Percentiles rank a stretch among this genome's conserved stretches.
Evolutionary conservation across 1,140 invertebrate genomes (phyloP).

Genomic region (Tribolium castaneum): DNA sequence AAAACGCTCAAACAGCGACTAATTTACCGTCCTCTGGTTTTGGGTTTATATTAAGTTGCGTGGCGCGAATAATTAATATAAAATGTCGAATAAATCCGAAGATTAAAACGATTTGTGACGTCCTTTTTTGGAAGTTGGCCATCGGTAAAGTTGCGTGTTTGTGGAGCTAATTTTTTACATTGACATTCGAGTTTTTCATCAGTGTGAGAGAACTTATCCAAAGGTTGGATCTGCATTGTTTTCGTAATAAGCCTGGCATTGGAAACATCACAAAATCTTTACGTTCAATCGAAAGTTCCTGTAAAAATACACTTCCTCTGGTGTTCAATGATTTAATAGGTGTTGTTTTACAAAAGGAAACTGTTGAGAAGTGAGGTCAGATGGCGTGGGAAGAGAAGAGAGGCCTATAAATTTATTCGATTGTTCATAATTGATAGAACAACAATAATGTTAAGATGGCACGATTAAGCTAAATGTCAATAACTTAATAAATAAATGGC

Average conservation of each 20-base stretch:
- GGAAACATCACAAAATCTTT: background rate
- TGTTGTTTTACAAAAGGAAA: background rate
- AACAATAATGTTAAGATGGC: background rate
- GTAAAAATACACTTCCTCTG: background rate
- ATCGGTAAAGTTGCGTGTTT: background rate
- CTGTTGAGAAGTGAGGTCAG: background rate
- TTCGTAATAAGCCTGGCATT: constrained; percentile 2
- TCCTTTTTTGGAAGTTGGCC: background rate
- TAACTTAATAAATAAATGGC: background rate
- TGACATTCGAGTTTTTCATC: constrained; percentile 7
- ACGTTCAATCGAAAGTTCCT: background rate
- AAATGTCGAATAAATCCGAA: background rate
- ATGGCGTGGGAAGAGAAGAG: background rate
- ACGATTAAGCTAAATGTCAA: background rate
- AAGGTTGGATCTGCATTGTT: constrained; percentile 12
- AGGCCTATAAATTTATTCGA: background rate
- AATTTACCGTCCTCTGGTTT: background rate
- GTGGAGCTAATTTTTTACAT: background rate
- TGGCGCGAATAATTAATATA: background rate
- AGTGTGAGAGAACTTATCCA: background rate
- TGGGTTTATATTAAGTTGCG: background rate
- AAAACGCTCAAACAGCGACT: background rate
- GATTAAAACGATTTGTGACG: background rate
- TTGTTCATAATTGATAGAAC: background rate
- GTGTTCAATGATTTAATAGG: background rate